These are phyloP conservation scores for Ophraella communa DNA, from an alignment of 2,888 invertebrate species.

Conservation along the genomic window DNA sequence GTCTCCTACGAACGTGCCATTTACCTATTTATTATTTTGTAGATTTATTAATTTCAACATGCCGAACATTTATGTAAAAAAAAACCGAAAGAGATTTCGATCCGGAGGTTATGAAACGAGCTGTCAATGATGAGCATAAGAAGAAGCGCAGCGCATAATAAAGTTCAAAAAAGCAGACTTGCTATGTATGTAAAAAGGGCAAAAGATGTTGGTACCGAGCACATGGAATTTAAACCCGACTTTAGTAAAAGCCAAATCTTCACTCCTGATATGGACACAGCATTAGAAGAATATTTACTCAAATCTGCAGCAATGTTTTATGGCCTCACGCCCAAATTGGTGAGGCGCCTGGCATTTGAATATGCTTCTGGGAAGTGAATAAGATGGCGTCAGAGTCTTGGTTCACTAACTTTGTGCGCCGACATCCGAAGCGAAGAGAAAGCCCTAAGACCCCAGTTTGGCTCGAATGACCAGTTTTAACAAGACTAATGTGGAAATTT, in stretches of 20 bases:
- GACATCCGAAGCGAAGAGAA: slow-evolving; percentile 19
- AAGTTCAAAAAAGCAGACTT: background rate
- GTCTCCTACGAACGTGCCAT: too few species aligned
- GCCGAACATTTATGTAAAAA: background rate
- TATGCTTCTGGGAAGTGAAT: slow-evolving; percentile 18
- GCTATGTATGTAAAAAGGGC: slow-evolving; percentile 4
- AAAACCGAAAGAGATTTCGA: background rate
- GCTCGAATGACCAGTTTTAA: too few species aligned
- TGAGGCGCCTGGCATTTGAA: slow-evolving; percentile 8
- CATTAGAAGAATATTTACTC: slow-evolving; percentile 10
- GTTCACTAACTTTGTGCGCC: slow-evolving; percentile 18
- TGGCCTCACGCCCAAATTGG: slow-evolving; percentile 15
- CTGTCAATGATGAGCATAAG: background rate
- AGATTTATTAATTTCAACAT: too few species aligned
- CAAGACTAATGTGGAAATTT: background rate
- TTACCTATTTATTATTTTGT: too few species aligned
- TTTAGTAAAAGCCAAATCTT: slow-evolving; percentile 18
- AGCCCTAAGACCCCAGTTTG: slow-evolving; percentile 2
- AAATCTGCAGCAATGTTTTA: slow-evolving; percentile 15
- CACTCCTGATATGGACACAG: too few species aligned
- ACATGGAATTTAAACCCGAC: slow-evolving; percentile 17
- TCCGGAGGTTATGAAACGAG: background rate
- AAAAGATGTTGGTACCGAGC: slow-evolving; percentile 9
- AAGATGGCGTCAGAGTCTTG: slow-evolving; percentile 10
- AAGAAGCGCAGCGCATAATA: background rate